These are phyloP conservation scores for Dolomedes plantarius DNA, from an alignment of 2,888 invertebrate genomes.

Conservation along the genomic window DNA sequence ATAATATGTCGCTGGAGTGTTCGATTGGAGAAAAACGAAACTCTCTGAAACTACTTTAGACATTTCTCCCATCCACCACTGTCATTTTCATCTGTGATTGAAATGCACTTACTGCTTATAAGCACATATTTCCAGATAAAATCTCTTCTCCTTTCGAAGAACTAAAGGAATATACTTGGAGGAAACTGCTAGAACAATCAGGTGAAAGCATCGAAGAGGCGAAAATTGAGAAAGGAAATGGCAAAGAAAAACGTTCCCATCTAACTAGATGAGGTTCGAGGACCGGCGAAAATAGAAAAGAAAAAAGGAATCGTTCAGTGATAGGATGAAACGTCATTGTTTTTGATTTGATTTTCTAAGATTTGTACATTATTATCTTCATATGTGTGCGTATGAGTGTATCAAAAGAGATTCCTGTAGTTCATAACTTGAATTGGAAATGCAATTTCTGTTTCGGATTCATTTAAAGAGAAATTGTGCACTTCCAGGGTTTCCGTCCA, in stretches of 20 bases:
- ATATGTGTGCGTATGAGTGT: background rate
- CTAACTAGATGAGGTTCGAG: conserved; percentile 25
- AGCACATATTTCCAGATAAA: conserved; percentile 26
- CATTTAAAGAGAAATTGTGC: background rate
- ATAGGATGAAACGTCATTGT: background rate
- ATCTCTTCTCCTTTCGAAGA: background rate
- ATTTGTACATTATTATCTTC: background rate
- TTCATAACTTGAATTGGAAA: background rate
- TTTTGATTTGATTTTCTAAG: background rate
- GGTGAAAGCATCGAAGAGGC: conserved; percentile 48
- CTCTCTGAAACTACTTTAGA: background rate
- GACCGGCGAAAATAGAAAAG: background rate
- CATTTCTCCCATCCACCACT: background rate
- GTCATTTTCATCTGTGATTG: conserved; percentile 19
- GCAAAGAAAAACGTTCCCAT: conserved; percentile 37
- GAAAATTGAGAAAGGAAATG: conserved; percentile 39
- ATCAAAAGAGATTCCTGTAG: background rate
- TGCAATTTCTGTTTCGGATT: background rate
- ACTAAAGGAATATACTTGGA: conserved; percentile 12
- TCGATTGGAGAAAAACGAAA: background rate
- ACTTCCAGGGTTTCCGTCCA: background rate
- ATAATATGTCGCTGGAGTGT: too few species aligned
- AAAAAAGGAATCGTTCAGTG: background rate
- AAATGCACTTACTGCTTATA: conserved; percentile 26
- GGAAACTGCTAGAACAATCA: conserved; percentile 30